Evolutionary conservation across 2,797 vertebrate species (phyloP), one percentile per base, ranked within the genome.

Genomic region (Amblyopsis hoosieri): DNA sequence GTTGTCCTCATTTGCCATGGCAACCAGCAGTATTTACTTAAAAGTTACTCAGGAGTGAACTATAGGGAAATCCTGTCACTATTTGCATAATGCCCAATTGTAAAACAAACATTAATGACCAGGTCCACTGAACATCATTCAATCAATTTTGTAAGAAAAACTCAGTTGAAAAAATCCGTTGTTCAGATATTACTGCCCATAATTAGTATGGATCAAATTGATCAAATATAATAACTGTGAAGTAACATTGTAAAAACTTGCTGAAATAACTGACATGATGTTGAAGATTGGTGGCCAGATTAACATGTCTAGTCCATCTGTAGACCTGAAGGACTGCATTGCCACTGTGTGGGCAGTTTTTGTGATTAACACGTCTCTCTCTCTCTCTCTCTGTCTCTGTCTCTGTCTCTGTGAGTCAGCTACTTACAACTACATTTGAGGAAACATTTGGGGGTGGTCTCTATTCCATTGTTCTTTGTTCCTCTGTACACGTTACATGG

Each of bases 1-100:
- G 58, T 74, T 72, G 68, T 71, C 72, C 59, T 13, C 46, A 0
- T 62, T 83, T 9, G 31, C 78, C 82, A 86, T 87, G 69, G 87
- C 84, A 83, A 89, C 89, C 62, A 58, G 50, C 13, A 45, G 66
- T 91, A 86, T 92, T 91, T 93, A 79, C 67, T 60, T 79, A 90
- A 86, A 69, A 75, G 86, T 92, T 90, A 91, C 72, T 85, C 62
- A 90, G 87, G 90, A 60, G 74, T 47, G 60, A 76, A 82, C 56
- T 13, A 79, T 66, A 63, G 50, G 55, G n/a, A 63, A 60, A 52
- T 33, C 45, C 49, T 61, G 52, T 23, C 60, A 60, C 54, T 59
- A 1, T 60, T 72, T 60, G 60, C 56, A 72, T 57, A 62, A 67
- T 52, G 7, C 56, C 53, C 15, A 55, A 33, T 57, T 71, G 14